Evolutionary conservation across 2,797 vertebrate species (phyloP), one percentile per base, ranked within the genome.

Genomic region (Propithecus perrieri): DNA sequence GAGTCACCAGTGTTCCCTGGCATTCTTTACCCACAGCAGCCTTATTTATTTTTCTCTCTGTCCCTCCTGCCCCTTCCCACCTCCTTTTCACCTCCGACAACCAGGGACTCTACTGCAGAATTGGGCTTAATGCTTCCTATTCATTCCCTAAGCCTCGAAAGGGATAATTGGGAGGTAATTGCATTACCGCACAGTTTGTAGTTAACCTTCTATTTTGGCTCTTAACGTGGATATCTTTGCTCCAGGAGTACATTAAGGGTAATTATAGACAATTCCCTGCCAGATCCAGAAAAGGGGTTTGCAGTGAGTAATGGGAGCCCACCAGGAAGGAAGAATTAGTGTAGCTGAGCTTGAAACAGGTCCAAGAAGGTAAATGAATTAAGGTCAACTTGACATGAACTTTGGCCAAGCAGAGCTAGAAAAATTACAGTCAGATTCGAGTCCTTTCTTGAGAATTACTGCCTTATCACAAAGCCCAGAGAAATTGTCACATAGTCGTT

Each of bases 121-220:
- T 80, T 84, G 84, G 92, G 95, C 88, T 95, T 96, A 94, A 96
- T 93, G 90, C 89, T 83, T 97, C 85, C 95, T 94, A 85, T 96
- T 97, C 96, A 96, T 97, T 96, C 90, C 88, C 92, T 72, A 89
- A 92, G 94, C 10, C 2, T 87, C 91, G 83, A 90, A 94, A 97
- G 93, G 85, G 97, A 95, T 97, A 97, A 97, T 97, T 97, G 97
- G 96, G 85, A 97, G 96, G 90, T 97, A 97, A 98, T 97, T 97
- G 92, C 96, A 95, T 97, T 97, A 97, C 94, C 2, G 79, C 96
- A 95, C 95, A 95, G 95, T 97, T 97, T 96, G 96, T 94, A 97
- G 96, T 96, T 97, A 97, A 97, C 97, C 97, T 97, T 97, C 95
- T 95, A 97, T 97, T 97, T 97, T 97, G 97, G 96, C 97, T 97